Base-by-base conservation (phyloP, 2,888 invertebrate genomes). In the Poecilobothrus nobilitatus region DNA sequence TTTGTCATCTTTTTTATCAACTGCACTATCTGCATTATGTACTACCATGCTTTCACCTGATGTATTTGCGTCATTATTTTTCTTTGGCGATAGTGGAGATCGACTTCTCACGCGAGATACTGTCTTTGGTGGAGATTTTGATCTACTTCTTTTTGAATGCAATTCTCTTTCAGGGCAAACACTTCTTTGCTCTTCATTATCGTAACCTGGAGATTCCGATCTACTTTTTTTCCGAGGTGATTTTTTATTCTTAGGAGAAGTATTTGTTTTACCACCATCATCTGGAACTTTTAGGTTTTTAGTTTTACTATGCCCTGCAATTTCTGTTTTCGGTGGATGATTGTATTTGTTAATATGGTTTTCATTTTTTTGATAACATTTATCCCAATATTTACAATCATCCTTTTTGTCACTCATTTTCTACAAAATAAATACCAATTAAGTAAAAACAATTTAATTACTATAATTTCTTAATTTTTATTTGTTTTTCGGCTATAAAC, bases 301-400 rank as follows among this genome's bases (percentile, higher is more conserved):
- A 37, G 64, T 66, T n/a, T 27, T 44, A 2, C 3, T 27, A 12
- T 15, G 63, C 5, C 9, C 41, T 41, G 9, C n/a, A 27, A 27
- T 64, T 18, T 34, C 15, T 9, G 18, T 76, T 78, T 81, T 81
- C 65, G 85, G 84, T 15, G 91, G 91, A 80, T 94, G 94, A 80
- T 91, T 92, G 74, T 86, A 95, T 76, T 88, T 89, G 70, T 85
- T 82, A 69, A 84, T 84, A 82, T 95, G 95, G 0, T 83, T 82
- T 0, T 88, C 83, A 83, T 93, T 94, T 77, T 88, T 91, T 77
- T 92, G 92, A 79, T 92, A 94, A 80, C 95, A 95, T 73, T 88
- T 87, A 7, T 78, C 79, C 67, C 92, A 91, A 78, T 91, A 94
- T 82, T 89, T 89, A 79, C 95, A 95, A 65, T 86, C 80, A 63